Evolutionary conservation across 2,888 invertebrate species (phyloP), one percentile per base, ranked within the genome.

Genomic region (Odontocolon sp.): DNA sequence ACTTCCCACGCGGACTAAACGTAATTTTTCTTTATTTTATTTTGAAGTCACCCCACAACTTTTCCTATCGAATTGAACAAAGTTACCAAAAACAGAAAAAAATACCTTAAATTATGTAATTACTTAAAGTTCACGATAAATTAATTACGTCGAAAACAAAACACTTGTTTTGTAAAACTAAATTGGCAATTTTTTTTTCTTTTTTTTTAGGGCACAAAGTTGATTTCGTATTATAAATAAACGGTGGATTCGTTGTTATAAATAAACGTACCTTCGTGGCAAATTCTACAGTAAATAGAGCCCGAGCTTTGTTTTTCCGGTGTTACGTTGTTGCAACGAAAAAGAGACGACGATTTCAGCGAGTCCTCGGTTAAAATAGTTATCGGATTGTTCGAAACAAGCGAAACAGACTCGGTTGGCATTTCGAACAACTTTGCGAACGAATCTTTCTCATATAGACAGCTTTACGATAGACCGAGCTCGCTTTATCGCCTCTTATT

Each of bases 261-360:
- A n/a, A n/a, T n/a, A n/a, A 8, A 36, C 59, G 70, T 83, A 77
- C 92, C 91, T 83, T 92, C 92, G 82, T 92, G 92, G 82, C 92
- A 92, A 73, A 92, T 92, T 50, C 92, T 89, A 81, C 92, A 92
- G 33, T 69, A 59, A 18, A 80, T 6, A 3, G 81, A 79, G 2
- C 52, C 33, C 16, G 80, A 68, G 57, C 71, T 81, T n/a, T 45
- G 73, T 66, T 84, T 83, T 6, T 84, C 85, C 45, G 74, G 57
- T 38, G 78, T 50, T 8, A 59, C 26, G 26, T 78, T 52, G 28
- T 67, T 68, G 45, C 18, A 54, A 8, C 31, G 31, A 47, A 56
- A 11, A 14, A 54, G 50, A 8, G 42, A 6, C 40, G 66, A 42
- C 63, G 64, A 61, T 61, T 54, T 26, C 45, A 63, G 5, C 31